Base-by-base conservation (phyloP, 2,888 invertebrate species). In the Cybosia mesomella region DNA sequence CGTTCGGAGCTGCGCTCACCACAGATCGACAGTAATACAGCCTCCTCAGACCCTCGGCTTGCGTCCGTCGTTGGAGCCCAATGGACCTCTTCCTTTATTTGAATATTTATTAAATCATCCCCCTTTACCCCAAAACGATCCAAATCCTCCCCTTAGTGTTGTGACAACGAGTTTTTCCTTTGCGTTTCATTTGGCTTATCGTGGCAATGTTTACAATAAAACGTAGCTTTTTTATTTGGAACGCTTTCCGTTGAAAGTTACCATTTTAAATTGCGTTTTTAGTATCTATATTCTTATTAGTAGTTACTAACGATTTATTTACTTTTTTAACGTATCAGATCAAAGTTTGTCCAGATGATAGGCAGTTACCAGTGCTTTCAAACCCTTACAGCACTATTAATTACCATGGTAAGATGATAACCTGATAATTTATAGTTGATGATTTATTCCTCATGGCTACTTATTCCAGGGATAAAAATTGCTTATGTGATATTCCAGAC, bases 61-160 rank as follows among this genome's bases (percentile, higher is more conserved):
- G 82, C 80, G 83, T 80, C 83, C 83, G 80, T 77, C 83, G 81
- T 86, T 84, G 80, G 76, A 80, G 81, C 82, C 85, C 85, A 83
- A 84, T 81, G 86, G 85, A 80, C 86, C 84, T 88, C 86, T 85
- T 85, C 83, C 86, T 88, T 86, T 89, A 89, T 92, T 90, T 92
- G 91, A 92, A 92, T 92, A 92, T 92, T 92, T 92, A 92, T 92
- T 89, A 90, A 90, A 91, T 88, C 86, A 87, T 72, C 87, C 83
- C 80, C 82, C 80, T 82, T 75, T 75, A 70, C 78, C 81, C 75
- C 78, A 76, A 77, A 82, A 82, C 81, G 82, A 73, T 75, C 75
- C 68, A 70, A 69, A 71, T 68, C 74, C 72, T 59, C 81, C 82
- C 79, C 78, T 74, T 84, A 83, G 84, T 87, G 85, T 87, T 85